Evolutionary conservation across 2,113 vertebrate species (phyloP), one percentile per base, ranked within the genome.

Genomic region (Vidua macroura): DNA sequence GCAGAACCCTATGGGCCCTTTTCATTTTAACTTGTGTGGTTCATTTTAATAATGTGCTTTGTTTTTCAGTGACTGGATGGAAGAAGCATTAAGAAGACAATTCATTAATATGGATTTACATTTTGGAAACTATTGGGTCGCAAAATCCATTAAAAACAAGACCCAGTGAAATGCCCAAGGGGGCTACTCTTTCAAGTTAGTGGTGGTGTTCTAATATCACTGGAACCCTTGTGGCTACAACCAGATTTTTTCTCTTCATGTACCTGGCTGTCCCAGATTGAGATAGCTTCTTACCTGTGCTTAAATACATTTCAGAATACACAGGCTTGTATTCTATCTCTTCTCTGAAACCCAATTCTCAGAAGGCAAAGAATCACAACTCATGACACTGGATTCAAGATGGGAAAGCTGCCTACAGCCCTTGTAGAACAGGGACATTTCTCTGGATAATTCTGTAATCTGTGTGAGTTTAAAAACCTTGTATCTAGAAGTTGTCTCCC

Each of bases 131-230:
- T 70, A 11, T 56, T 80, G 35, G 63, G 44, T 87, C 70, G 64
- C 22, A 35, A 82, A 94, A 82, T 81, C 51, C 15, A 60, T 95
- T 97, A 83, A 83, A 89, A 85, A 5, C n/a, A 91, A 60, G 24
- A 49, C 58, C 27, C 63, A 79, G 2, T 90, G 39, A 70, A 90
- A 74, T 70, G 39, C 14, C 22, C 31, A 56, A 59, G 28, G 33
- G 35, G 28, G 20, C 55, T 77, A 13, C 48, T 2, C 1, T 70
- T 92, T 11, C 1, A 13, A 70, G 22, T 77, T 70, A 49, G 27
- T 11, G 11, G 22, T 84, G 41, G 9, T 59, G 9, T 20, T 91
- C 11, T 73, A 22, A 58, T n/a, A 30, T 39, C 24, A 56, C 31
- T 13, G 48, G 75, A 83, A 63, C 12, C 22, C 64, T 52, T 0